Percentiles rank a stretch among this genome's conserved stretches.
Conservation (phyloP, 2,888 invertebrate species). For the Dyspetes luteomarginatus region DNA sequence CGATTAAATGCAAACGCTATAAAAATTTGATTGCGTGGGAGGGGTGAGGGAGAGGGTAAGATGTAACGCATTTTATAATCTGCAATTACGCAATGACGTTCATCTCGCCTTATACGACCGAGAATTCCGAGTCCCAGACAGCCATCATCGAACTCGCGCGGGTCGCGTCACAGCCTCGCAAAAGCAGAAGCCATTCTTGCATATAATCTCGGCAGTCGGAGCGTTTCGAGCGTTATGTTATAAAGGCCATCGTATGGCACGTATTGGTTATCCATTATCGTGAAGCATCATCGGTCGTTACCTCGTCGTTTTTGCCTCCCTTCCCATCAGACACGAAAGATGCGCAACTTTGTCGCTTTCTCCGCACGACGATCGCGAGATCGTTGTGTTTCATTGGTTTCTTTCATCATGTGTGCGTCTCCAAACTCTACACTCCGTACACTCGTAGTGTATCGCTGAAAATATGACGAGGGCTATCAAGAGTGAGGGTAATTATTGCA, state of each 20-base stretch:
- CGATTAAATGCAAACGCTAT: slow-evolving; percentile 12
- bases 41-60: slow-evolving; percentile 3
- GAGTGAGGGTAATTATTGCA: slow-evolving; percentile 47
- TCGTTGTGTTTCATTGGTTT: slow-evolving; percentile 51
- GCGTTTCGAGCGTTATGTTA: slow-evolving; percentile 56
- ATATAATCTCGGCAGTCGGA: slow-evolving; percentile 36
- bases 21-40: neutral
- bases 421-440: neutral
- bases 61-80: slow-evolving; percentile 43
- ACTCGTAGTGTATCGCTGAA: slow-evolving; percentile 44
- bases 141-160: slow-evolving; percentile 13
- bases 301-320: slow-evolving; percentile 9
- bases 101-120: slow-evolving; percentile 54
- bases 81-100: slow-evolving; percentile 47
- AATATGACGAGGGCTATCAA: slow-evolving; percentile 49
- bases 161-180: neutral
- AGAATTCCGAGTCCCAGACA: slow-evolving; percentile 23
- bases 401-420: slow-evolving; percentile 1
- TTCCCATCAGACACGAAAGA: slow-evolving; percentile 18
- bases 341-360: slow-evolving; percentile 70
- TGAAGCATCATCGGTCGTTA: slow-evolving; percentile 37
- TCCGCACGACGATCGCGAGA: slow-evolving; percentile 68
- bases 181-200: slow-evolving; percentile 43
- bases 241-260: slow-evolving; percentile 55
- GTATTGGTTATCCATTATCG: slow-evolving; percentile 66